Percentiles rank a stretch among this genome's conserved stretches.
phyloP scores from a whole-genome alignment of 2,797 vertebrate species.

The Dipus sagitta region DNA sequence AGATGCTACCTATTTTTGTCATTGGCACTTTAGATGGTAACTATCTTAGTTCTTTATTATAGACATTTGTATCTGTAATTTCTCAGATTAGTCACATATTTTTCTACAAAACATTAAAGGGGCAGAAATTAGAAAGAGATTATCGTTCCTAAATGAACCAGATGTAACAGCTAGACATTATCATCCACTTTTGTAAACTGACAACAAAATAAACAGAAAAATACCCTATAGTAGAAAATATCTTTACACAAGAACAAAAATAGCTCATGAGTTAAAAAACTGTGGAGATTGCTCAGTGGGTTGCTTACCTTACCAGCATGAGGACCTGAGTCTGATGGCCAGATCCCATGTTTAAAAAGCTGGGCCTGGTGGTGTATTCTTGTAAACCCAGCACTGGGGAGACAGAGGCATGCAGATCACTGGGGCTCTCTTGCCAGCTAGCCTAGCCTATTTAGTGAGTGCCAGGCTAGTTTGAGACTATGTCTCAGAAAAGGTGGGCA shows the following conservation, averaged over 20 bases:
- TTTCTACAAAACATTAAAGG: background rate
- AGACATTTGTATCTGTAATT: background rate
- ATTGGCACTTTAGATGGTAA: slow-evolving; percentile 42
- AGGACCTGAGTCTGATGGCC: too few species aligned
- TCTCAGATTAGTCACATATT: slow-evolving; percentile 7
- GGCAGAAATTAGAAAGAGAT: background rate
- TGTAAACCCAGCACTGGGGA: too few species aligned
- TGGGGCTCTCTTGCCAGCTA: too few species aligned
- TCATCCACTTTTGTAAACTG: slow-evolving; percentile 44
- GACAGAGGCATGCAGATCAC: too few species aligned
- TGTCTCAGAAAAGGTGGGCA: too few species aligned
- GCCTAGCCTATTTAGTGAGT: too few species aligned
- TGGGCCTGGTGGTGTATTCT: too few species aligned
- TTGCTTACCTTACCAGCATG: too few species aligned
- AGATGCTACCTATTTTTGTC: slow-evolving; percentile 13
- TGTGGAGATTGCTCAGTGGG: too few species aligned
- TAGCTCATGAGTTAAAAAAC: slow-evolving; percentile 21
- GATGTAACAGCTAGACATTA: background rate
- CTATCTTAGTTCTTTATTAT: background rate
- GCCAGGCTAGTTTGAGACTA: too few species aligned
- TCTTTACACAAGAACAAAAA: slow-evolving; percentile 19
- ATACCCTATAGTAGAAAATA: background rate
- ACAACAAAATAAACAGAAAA: slow-evolving; percentile 17
- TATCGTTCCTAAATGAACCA: slow-evolving; percentile 35
- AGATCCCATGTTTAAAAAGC: too few species aligned